These are phyloP conservation scores for Blomia tropicalis DNA, from an alignment of 2,888 invertebrate species.

Conservation along the genomic window DNA sequence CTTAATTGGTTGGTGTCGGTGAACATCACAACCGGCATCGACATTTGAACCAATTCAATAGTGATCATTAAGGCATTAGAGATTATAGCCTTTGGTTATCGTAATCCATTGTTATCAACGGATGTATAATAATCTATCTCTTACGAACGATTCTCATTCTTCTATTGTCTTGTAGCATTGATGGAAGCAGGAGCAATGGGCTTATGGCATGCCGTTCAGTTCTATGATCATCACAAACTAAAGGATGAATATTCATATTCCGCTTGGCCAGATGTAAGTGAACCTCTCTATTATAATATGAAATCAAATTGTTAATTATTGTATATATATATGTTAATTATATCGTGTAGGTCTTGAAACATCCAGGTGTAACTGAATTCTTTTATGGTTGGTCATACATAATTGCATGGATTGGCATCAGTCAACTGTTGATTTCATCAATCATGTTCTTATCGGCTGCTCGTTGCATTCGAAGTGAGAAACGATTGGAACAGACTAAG, in stretches of 20 bases:
- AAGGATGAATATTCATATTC: slow-evolving; percentile 81
- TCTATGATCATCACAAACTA: slow-evolving; percentile 82
- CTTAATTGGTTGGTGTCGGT: too few relatives aligned
- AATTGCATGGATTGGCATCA: slow-evolving; percentile 90
- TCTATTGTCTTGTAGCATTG: slow-evolving; percentile 46
- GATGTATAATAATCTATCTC: too few relatives aligned
- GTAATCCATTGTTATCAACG: too few relatives aligned
- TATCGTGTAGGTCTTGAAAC: slow-evolving; percentile 29
- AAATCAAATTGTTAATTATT: neutral
- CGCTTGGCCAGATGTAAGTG: slow-evolving; percentile 52
- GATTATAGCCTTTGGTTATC: too few relatives aligned
- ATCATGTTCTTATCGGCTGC: slow-evolving; percentile 83
- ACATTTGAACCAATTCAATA: too few relatives aligned
- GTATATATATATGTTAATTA: neutral
- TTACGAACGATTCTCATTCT: slow-evolving; percentile 1
- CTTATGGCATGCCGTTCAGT: slow-evolving; percentile 86
- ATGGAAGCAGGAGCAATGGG: slow-evolving; percentile 86
- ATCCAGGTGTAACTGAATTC: slow-evolving; percentile 31
- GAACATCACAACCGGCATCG: too few relatives aligned
- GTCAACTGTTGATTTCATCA: slow-evolving; percentile 72
- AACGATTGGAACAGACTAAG: slow-evolving; percentile 82
- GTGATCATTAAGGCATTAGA: too few relatives aligned
- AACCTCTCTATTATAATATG: too few relatives aligned
- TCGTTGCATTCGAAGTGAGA: slow-evolving; percentile 79
- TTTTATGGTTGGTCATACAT: slow-evolving; percentile 90